Evolutionary conservation across 2,797 vertebrate genomes (phyloP), one percentile per base, ranked within the genome.

Genomic region (Eulemur albifrons): DNA sequence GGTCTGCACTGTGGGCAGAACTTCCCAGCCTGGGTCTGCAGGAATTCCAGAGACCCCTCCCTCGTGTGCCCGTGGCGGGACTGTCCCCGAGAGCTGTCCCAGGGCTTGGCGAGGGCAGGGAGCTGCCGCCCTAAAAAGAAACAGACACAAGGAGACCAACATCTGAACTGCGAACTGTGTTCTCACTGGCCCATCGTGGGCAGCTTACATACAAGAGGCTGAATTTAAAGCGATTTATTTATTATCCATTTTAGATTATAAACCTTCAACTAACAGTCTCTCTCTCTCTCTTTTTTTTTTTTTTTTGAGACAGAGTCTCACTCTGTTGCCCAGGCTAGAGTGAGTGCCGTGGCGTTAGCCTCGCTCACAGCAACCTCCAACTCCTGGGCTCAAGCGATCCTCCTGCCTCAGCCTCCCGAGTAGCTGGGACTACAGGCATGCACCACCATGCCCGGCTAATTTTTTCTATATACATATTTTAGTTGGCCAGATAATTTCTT

Each of bases 1-100:
- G 35, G 69, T 50, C n/a, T 43, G 50, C 52, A 65, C 1, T 50
- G 38, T 57, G 21, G 38, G 12, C 54, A 57, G 54, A 77, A 70
- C 21, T 5, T 18, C n/a, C 30, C 2, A 1, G 40, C 18, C 14
- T 30, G 1, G 35, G 27, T 45, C 70, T n/a, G 17, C 77, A 35
- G n/a, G 50, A 57, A 35, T 9, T 10, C 8, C 3, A 82, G 45
- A 63, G 43, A 50, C 30, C 57, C 2, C 14, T 9, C 20, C 13
- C 10, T 50, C 23, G 14, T 4, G 0, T 1, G 10, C 35, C 57
- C 50, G 20, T 5, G 3, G n/a, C 0, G 0, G 57, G 8, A 10
- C 59, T 18, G 20, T 12, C 38, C 11, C 40, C 40, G 38, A 48
- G 30, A 40, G 72, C 50, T 63, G 50, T 27, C 13, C 35, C 4